These are phyloP conservation scores for Verasper variegatus DNA, from an alignment of 2,113 vertebrate genomes.

Conservation along the genomic window DNA sequence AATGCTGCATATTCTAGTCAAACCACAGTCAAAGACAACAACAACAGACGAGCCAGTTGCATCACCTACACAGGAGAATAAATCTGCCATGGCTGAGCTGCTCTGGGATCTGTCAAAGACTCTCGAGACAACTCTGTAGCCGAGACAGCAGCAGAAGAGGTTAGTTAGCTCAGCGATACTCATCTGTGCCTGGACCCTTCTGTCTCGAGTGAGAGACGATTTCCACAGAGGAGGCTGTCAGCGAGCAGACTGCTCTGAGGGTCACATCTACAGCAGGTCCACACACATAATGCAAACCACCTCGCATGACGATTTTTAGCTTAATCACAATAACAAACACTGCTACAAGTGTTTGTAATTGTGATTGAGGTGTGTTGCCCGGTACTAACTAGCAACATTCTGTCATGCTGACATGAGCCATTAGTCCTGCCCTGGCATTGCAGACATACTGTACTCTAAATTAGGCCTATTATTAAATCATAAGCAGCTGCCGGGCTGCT, in stretches of 20 bases:
- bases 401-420: constrained; percentile 13
- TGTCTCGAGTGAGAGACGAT: not conserved
- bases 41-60: constrained; percentile 7
- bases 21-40: not conserved
- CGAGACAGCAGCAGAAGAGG: not conserved
- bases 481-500: constrained; percentile 31
- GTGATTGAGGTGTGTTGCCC: not conserved
- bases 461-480: constrained; percentile 41
- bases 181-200: not conserved
- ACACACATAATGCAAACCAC: not conserved
- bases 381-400: not conserved
- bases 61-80: constrained; percentile 30
- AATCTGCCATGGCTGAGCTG: not conserved
- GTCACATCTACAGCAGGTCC: not conserved
- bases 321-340: not conserved
- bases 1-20: not conserved
- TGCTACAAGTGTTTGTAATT: not conserved
- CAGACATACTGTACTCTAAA: constrained; percentile 20
- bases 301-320: not conserved
- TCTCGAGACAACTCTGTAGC: constrained; percentile 11
- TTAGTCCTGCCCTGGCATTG: not conserved
- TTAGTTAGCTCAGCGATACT: not conserved
- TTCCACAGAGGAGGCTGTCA: not conserved
- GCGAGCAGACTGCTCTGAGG: not conserved
- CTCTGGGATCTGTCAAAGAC: constrained; percentile 20